phyloP scores from a whole-genome alignment of 1,140 invertebrate genomes.

The Aplysia californica region DNA sequence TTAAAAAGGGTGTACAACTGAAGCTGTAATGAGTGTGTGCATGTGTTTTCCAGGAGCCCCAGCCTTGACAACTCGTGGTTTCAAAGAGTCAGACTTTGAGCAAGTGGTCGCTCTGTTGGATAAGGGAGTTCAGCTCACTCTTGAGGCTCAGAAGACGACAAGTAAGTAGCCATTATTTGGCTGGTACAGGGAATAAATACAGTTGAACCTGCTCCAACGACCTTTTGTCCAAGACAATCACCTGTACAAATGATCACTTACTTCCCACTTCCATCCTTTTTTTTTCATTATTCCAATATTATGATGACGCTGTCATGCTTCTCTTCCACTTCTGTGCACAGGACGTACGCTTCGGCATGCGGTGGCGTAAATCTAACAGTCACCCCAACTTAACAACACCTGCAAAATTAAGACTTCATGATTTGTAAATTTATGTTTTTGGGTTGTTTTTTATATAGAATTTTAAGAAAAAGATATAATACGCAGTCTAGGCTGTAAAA shows the following conservation, averaged over 20 bases:
- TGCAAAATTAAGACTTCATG: too few species aligned
- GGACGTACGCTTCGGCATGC: too few species aligned
- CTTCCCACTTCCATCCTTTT: neutral
- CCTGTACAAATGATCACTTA: neutral
- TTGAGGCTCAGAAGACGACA: conserved; percentile 54
- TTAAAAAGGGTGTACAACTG: neutral
- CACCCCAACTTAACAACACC: too few species aligned
- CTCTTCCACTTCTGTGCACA: too few species aligned
- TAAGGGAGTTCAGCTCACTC: conserved; percentile 61
- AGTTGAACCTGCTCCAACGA: neutral
- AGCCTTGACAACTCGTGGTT: conserved; percentile 92
- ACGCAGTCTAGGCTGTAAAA: too few species aligned
- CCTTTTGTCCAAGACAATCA: neutral
- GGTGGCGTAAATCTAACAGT: too few species aligned
- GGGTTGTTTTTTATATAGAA: too few species aligned
- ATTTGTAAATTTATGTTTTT: too few species aligned
- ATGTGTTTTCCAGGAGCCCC: conserved; percentile 74
- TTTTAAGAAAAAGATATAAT: too few species aligned
- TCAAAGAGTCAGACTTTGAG: conserved; percentile 88
- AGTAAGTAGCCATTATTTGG: conserved; percentile 49
- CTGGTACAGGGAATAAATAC: neutral
- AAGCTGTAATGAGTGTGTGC: neutral
- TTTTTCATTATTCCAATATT: too few species aligned
- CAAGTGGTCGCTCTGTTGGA: conserved; percentile 89
- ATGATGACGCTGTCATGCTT: too few species aligned